Evolutionary conservation across 2,113 vertebrate genomes (phyloP).

Genomic region (Pionites leucogaster): DNA sequence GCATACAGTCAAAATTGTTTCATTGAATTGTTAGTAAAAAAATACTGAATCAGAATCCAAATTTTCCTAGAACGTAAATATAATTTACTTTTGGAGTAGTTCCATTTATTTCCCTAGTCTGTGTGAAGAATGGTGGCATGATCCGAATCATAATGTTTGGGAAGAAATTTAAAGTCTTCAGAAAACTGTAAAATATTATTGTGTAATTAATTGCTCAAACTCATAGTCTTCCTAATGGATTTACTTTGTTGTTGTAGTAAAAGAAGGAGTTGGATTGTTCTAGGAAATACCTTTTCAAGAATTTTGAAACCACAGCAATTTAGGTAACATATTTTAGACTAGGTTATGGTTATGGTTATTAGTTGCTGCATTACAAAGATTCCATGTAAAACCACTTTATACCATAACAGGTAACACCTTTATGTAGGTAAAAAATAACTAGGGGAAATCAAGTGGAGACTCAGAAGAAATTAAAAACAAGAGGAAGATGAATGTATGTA

Average conservation of each 20-base stretch:
- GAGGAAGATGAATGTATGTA: slow-evolving; percentile 69
- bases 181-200: slow-evolving; percentile 49
- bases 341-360: not conserved
- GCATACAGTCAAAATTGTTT: not conserved
- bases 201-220: slow-evolving; percentile 33
- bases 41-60: not conserved
- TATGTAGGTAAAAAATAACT: not conserved
- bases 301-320: slow-evolving; percentile 44
- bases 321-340: slow-evolving; percentile 9
- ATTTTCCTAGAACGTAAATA: not conserved
- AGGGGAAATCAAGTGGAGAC: not conserved
- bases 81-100: not conserved
- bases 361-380: slow-evolving; percentile 14
- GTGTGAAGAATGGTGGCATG: not conserved
- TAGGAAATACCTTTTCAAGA: slow-evolving; percentile 1
- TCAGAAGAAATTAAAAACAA: slow-evolving; percentile 13
- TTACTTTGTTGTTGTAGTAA: slow-evolving; percentile 35
- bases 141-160: slow-evolving; percentile 27
- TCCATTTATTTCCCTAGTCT: not conserved
- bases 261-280: not conserved
- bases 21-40: not conserved
- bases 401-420: not conserved
- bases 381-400: not conserved
- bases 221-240: not conserved
- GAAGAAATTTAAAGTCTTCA: slow-evolving; percentile 20